Evolutionary conservation across 1,140 invertebrate species (phyloP), one percentile per base, ranked within the genome.

Genomic region (Bombus balteatus): DNA sequence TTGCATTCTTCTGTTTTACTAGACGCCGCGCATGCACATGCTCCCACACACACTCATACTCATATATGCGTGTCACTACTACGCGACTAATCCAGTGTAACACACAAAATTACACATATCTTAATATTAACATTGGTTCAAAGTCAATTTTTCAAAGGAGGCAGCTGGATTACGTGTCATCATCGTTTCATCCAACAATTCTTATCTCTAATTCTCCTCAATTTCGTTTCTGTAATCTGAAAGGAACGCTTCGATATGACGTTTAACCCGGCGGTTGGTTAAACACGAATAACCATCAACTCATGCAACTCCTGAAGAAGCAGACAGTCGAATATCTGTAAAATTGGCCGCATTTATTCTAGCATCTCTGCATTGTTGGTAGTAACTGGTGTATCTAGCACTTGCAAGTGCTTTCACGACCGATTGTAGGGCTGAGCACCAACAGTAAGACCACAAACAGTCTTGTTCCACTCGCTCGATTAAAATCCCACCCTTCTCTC

Each of bases 281-380:
- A 34, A 75, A 12, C 32, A 10, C 43, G 73, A 53, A 53, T 47
- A 75, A 57, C 47, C 71, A 22, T 39, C 41, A 34, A 28, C 22
- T 32, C 3, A 34, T 34, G 10, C 43, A 25, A n/a, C 22, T 28
- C 13, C 5, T 15, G 6, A 47, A 15, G 37, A 74, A 47, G 34
- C 25, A 76, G 22, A 10, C 13, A 25, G 28, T 37, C 28, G 22
- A 59, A 78, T 65, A 77, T 78, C 53, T 28, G 73, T 59, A 41
- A 81, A 66, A 83, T 88, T 85, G 74, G n/a, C 22, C 25, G 66
- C 82, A 84, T 88, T 88, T 88, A 87, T 87, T 88, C 80, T 74
- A 77, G 68, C 53, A 62, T 78, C 65, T 41, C 65, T 57, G 34
- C 53, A 88, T 87, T 87, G 75, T 87, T 80, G 85, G 41, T 59